Base-by-base conservation (phyloP, 2,888 invertebrate genomes). In the Athalia circularis region DNA sequence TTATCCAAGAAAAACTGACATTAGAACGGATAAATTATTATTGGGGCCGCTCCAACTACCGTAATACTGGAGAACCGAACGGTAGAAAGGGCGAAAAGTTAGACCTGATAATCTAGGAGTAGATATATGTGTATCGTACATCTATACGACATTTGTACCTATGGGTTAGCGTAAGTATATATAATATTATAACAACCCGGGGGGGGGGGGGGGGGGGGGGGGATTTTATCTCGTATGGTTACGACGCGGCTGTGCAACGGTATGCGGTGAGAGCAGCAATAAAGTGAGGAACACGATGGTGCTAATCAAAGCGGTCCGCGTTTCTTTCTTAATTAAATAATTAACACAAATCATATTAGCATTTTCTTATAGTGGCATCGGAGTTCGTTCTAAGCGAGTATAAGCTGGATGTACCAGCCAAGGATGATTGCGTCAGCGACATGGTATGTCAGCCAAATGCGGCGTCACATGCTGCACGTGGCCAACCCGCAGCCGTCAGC, bases 311-410 rank as follows among this genome's bases (percentile, higher is more conserved):
- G 59, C 72, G 72, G 72, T 43, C 72, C 57, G 72, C 57, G 72
- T 72, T 72, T 59, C 72, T 72, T 59, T 72, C 72, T 72, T 72
- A 72, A 72, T 72, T 72, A 72, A 72, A 72, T 72, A 72, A 72
- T 72, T 72, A 72, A 72, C 72, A 72, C 72, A 72, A 72, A 72
- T 72, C 72, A 72, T 72, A 72, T 72, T 72, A 72, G 72, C 72
- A 72, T 72, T 72, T 72, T 72, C 72, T 72, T 29, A 29, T 29
- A 29, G 29, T 29, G 2, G 29, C 29, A 29, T 29, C 29, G 29
- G 29, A 29, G 29, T 72, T 72, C 72, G 72, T 72, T 7, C 54
- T 47, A 72, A 47, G 72, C 59, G 54, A 11, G 15, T 54, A 54
- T 45, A 8, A 29, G 29, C 29, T 43, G 43, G 29, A 45, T 43